phyloP scores from a whole-genome alignment of 2,113 vertebrate genomes.

The Bos taurus region ARS-UCD2.0 NC_037348.1:28762501-28763000 shows the following conservation, averaged over 20 bases:
- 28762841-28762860: neutral
- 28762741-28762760: neutral
- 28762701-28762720: neutral
- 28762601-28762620: conserved; percentile 73
- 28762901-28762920: neutral
- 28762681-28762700: conserved; percentile 78
- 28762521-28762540: conserved; percentile 80
- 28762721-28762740: neutral
- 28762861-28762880: neutral
- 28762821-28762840: neutral
- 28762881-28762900: neutral
- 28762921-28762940: neutral
- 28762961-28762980: neutral
- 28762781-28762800: neutral
- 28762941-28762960: neutral
- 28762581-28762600: conserved; percentile 46
- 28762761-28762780: neutral
- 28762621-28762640: conserved; percentile 67
- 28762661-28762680: conserved; percentile 81
- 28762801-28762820: neutral
- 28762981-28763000: neutral
- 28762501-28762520: conserved; percentile 74
- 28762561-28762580: conserved; percentile 70
- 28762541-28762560: conserved; percentile 79
- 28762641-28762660: conserved; percentile 80